phyloP scores from a whole-genome alignment of 2,888 invertebrate genomes.

The Eupithecia dodoneata region DNA sequence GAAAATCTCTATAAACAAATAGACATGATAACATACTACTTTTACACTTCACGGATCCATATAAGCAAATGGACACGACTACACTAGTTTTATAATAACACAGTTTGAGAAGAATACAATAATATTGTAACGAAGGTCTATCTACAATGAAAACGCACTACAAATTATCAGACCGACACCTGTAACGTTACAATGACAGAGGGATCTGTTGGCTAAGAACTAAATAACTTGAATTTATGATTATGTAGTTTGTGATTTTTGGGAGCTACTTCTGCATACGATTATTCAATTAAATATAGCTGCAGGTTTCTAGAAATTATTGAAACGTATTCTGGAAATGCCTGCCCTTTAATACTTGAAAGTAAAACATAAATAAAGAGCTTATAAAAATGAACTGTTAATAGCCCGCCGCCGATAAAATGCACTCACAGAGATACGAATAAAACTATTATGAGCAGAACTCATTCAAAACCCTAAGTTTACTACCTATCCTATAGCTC shows the following conservation, averaged over 20 bases:
- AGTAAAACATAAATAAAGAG: conserved; percentile 31
- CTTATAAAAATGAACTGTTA: conserved; percentile 29
- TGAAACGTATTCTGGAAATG: background rate
- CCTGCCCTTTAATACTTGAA: conserved; percentile 12
- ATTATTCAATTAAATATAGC: background rate
- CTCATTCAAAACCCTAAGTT: conserved; percentile 30
- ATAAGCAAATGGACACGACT: too few relatives aligned
- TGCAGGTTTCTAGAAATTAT: background rate
- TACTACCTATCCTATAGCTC: conserved; percentile 42
- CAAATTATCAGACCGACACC: background rate
- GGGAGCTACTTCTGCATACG: background rate
- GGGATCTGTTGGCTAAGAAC: background rate
- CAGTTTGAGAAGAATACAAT: background rate
- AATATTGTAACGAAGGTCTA: background rate
- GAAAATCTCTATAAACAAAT: background rate
- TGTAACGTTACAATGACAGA: background rate
- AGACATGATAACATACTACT: background rate
- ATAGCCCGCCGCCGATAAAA: conserved; percentile 31
- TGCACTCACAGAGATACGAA: conserved; percentile 33
- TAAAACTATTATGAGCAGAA: conserved; percentile 35
- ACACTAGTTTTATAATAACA: too few relatives aligned
- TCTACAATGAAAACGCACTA: background rate
- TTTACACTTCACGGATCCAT: too few relatives aligned
- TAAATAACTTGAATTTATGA: background rate
- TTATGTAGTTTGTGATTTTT: background rate